Percentiles rank a stretch among this genome's conserved stretches.
Conservation (phyloP, 2,888 invertebrate genomes). For the Cabera pusaria region DNA sequence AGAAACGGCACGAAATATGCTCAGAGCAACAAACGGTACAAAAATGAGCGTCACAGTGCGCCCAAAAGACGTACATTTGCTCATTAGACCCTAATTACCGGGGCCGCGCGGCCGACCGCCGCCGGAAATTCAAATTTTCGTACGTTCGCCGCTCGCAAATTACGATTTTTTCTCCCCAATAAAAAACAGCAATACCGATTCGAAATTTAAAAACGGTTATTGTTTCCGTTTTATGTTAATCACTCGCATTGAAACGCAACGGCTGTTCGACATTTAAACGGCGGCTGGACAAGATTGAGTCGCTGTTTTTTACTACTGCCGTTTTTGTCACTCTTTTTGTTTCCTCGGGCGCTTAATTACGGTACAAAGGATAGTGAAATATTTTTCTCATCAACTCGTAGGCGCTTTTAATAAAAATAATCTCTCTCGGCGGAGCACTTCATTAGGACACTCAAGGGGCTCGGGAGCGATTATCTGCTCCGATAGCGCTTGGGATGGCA, state of each 20-base stretch:
- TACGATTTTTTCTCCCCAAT: slow-evolving; percentile 67
- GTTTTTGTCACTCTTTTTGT: slow-evolving; percentile 50
- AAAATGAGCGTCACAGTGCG: slow-evolving; percentile 50
- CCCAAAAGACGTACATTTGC: slow-evolving; percentile 50
- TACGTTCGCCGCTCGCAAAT: slow-evolving; percentile 69
- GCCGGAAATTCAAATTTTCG: slow-evolving; percentile 76
- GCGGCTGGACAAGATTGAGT: slow-evolving; percentile 60
- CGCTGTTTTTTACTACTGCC: slow-evolving; percentile 64
- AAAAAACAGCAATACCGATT: slow-evolving; percentile 70
- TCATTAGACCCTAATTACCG: slow-evolving; percentile 79
- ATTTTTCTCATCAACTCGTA: slow-evolving; percentile 56
- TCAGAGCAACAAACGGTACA: slow-evolving; percentile 28
- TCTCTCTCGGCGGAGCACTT: slow-evolving; percentile 64
- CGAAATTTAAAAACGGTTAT: slow-evolving; percentile 79
- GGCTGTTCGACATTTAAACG: slow-evolving; percentile 68
- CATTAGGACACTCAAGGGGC: slow-evolving; percentile 71
- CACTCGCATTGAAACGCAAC: slow-evolving; percentile 71
- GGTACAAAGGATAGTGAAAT: slow-evolving; percentile 44
- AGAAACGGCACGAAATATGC: slow-evolving; percentile 53
- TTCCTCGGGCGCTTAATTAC: slow-evolving; percentile 47
- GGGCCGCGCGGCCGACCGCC: slow-evolving; percentile 48
- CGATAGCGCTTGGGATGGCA: slow-evolving; percentile 65
- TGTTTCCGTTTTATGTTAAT: slow-evolving; percentile 82
- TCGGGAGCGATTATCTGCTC: slow-evolving; percentile 66
- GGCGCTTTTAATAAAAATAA: slow-evolving; percentile 69